Percentiles rank a stretch among this genome's conserved stretches.
Conservation (phyloP, 2,888 invertebrate species). For the Sympetrum striolatum region DNA sequence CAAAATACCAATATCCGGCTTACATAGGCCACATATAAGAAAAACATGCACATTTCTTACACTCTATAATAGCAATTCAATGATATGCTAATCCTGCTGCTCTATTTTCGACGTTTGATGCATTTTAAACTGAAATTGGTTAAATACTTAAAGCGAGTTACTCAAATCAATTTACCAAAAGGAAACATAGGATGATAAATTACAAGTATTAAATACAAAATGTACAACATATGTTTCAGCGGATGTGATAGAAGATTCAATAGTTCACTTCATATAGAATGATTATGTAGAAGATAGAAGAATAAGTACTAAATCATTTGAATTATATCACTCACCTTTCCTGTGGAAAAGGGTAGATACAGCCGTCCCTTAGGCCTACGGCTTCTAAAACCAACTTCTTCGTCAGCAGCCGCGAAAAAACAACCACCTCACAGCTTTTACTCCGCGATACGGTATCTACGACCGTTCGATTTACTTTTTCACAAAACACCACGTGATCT, state of each 20-base stretch:
- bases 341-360: background rate
- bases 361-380: background rate
- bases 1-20: too few relatives aligned
- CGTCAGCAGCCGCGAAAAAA: background rate
- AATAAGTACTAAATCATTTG: background rate
- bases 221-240: background rate
- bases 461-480: constrained; percentile 3
- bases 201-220: too few relatives aligned
- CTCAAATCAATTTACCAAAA: too few relatives aligned
- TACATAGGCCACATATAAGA: too few relatives aligned
- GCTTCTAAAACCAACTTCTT: background rate
- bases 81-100: too few relatives aligned
- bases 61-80: too few relatives aligned
- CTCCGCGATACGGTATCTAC: background rate
- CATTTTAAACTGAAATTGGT: too few relatives aligned
- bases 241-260: background rate
- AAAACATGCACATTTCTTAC: too few relatives aligned
- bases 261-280: background rate
- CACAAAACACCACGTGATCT: constrained; percentile 34
- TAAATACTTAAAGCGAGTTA: too few relatives aligned
- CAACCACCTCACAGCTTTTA: background rate
- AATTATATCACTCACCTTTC: background rate
- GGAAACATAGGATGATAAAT: too few relatives aligned
- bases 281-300: background rate
- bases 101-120: too few relatives aligned